Base-by-base conservation (phyloP, 2,113 vertebrate species). In the Austrofundulus limnaeus region DNA sequence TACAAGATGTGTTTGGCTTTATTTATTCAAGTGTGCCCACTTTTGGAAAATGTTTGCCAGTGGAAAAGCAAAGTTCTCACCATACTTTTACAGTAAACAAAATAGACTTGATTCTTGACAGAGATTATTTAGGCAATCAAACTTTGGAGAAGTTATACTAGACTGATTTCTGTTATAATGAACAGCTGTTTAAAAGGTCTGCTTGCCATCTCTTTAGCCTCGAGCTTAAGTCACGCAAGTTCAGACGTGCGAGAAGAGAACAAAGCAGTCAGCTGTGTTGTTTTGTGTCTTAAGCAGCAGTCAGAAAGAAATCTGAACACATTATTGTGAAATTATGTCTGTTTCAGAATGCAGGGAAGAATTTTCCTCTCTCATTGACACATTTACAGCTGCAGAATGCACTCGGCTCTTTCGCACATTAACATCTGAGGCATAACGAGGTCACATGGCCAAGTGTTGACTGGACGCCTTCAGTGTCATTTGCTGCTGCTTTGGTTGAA, bases 261-360 rank as follows among this genome's bases (percentile, higher is more conserved):
- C 62, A 72, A 72, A 60, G 46, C 43, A 70, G 57, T 54, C n/a
- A 9, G 47, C 48, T 80, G 20, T 75, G 21, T 69, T 20, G 23
- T 61, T 45, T 58, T 69, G 47, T 62, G 45, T 34, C 45, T 38
- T 47, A 53, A 12, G 52, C 39, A 41, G 24, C 52, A 69, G 16
- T 42, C 62, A 49, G 55, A 75, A 62, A 61, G 28, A 59, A 37
- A 71, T 66, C 31, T 42, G 45, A 45, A 14, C 16, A 61, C 17
- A 71, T 83, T 70, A 46, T 75, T 63, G 54, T 43, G 34, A 66
- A 42, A 11, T 46, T 63, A 72, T 25, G 65, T 69, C 46, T 61
- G 21, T 19, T 45, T 47, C 50, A 34, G 38, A 19, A n/a, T 19
- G 38, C 42, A 19, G 7, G 5, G 4, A 39, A 12, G 10, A 12